Base-by-base conservation (phyloP, 2,888 invertebrate species). In the Pyrgus malvae region DNA sequence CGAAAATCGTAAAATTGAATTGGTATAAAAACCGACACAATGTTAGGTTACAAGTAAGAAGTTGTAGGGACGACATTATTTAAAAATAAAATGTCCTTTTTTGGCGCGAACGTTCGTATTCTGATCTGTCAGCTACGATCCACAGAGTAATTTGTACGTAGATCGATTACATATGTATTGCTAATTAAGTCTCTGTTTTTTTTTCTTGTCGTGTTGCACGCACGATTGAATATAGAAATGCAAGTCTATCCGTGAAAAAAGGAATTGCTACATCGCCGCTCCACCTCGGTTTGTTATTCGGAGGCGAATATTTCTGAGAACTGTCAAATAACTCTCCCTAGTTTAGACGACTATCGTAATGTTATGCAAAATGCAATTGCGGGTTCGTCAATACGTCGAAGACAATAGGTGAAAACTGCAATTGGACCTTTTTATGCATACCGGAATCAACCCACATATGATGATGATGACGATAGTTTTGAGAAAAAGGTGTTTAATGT, bases 121-220 rank as follows among this genome's bases (percentile, higher is more conserved):
- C 17, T 19, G 37, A 25, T 46, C 37, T 17, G 21, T 40, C 17
- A n/a, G 25, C 46, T 14, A 38, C 40, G 12, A 31, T 35, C 41
- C 35, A 42, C 31, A 57, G 41, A 19, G 41, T 55, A 56, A 62
- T 60, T 60, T 59, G 55, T 56, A 55, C 50, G 16, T 12, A 53
- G 40, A 45, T 55, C 37, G 25, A 55, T 57, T 60, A 60, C 57
- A 55, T 55, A 58, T 50, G 51, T 48, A 42, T 41, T 45, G 38
- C 38, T 49, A 46, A 56, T 50, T 60, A 57, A 33, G 25, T 48
- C 35, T 9, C 17, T 12, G 16, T 25, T 63, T 59, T 57, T 55
- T 55, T 56, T 42, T 46, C 40, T 57, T 59, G 23, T 60, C 64
- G 62, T 66, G 60, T 56, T 49, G 51, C 66, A 66, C 63, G 66